Evolutionary conservation across 2,888 invertebrate species (phyloP).

Genomic region (Drosophila planitibia): DNA sequence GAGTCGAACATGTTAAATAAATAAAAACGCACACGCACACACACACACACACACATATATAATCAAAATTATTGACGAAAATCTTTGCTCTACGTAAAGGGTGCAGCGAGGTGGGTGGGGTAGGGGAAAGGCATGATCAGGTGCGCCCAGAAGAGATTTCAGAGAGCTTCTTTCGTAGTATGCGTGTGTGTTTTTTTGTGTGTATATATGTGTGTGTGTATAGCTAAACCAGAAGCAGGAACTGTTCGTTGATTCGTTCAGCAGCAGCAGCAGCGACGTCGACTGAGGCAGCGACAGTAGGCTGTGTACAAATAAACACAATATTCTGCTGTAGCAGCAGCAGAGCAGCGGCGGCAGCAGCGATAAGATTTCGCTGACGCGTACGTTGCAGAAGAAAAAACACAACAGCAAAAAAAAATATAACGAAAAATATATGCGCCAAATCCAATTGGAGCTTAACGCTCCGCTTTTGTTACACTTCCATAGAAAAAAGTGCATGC

Average conservation of each 20-base stretch:
- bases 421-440: slow-evolving; percentile 11
- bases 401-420: slow-evolving; percentile 23
- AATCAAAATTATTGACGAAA: slow-evolving; percentile 56
- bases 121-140: slow-evolving; percentile 59
- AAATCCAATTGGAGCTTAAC: slow-evolving; percentile 79
- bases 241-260: slow-evolving; percentile 71
- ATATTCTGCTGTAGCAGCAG: slow-evolving; percentile 53
- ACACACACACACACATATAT: slow-evolving; percentile 8
- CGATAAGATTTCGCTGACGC: slow-evolving; percentile 82
- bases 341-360: slow-evolving; percentile 19
- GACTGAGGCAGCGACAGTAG: slow-evolving; percentile 24
- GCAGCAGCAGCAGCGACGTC: slow-evolving; percentile 16
- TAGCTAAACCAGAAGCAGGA: slow-evolving; percentile 78
- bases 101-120: slow-evolving; percentile 14
- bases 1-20: slow-evolving; percentile 62
- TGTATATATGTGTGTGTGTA: slow-evolving; percentile 29
- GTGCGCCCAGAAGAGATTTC: slow-evolving; percentile 48
- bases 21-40: slow-evolving; percentile 36
- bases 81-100: slow-evolving; percentile 45
- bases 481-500: slow-evolving; percentile 79
- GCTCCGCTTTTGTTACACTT: slow-evolving; percentile 77
- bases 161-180: slow-evolving; percentile 3
- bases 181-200: slow-evolving; percentile 6
- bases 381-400: slow-evolving; percentile 51
- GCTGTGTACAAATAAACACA: slow-evolving; percentile 73